Conservation (phyloP, 35 echinoderm and acorn worm species). For the Hemicentrotus pulcherrimus region DNA sequence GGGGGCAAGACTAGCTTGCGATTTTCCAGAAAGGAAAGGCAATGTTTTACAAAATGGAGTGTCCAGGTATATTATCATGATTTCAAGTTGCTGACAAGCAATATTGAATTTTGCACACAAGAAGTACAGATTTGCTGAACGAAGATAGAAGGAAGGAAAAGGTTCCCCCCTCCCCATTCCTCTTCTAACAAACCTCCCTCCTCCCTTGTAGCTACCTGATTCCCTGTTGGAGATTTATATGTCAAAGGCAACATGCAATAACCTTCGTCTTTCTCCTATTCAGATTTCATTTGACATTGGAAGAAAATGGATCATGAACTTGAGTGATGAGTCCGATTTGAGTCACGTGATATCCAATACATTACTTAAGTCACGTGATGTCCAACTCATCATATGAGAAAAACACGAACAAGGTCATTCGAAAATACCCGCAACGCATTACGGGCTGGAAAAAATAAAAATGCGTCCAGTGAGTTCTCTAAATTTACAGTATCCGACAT, state of each 20-base stretch:
- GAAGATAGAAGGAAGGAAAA: no score
- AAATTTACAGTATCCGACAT: no score
- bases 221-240: neutral
- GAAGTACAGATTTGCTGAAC: no score
- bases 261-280: neutral
- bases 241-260: neutral
- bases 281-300: neutral
- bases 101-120: no score
- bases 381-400: neutral
- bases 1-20: no score
- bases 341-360: neutral
- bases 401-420: neutral
- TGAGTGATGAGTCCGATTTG: slow-evolving; percentile 16
- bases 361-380: neutral
- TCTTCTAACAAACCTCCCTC: neutral
- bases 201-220: neutral
- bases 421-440: neutral
- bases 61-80: no score
- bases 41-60: no score
- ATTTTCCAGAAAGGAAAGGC: no score
- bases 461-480: no score
- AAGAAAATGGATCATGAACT: neutral
- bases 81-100: no score
- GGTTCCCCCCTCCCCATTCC: neutral
- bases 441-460: neutral